phyloP scores from a whole-genome alignment of 30 jellyfish, hydroid and myxozoan genomes.

The Pelagia noctiluca region DNA sequence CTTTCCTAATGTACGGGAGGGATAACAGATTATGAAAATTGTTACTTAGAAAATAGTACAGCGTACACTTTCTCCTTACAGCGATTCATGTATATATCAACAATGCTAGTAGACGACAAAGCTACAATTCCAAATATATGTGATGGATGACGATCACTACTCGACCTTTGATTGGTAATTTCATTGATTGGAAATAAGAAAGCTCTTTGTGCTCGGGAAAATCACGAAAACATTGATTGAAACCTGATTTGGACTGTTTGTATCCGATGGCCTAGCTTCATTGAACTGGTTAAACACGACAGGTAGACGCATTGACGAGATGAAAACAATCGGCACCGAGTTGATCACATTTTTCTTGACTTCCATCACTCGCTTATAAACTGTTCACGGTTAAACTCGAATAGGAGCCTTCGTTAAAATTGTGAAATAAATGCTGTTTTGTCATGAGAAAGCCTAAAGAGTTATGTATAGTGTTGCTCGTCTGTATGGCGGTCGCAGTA shows the following conservation, averaged over 20 bases:
- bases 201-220: too few relatives aligned
- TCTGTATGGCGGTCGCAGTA: constrained; percentile 14
- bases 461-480: constrained; percentile 8
- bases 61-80: too few relatives aligned
- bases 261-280: not conserved
- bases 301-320: constrained; percentile 59
- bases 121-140: too few relatives aligned
- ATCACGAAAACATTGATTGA: not conserved
- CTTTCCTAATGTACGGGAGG: too few relatives aligned
- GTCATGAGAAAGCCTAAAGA: constrained; percentile 75
- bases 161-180: too few relatives aligned
- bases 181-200: too few relatives aligned
- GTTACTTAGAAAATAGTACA: too few relatives aligned
- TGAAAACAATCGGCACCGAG: not conserved
- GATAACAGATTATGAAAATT: too few relatives aligned
- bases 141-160: too few relatives aligned
- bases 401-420: too few relatives aligned
- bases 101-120: too few relatives aligned
- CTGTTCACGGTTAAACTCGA: not conserved
- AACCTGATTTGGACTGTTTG: not conserved
- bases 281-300: constrained; percentile 55
- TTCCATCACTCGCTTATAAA: constrained; percentile 28
- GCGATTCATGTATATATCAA: too few relatives aligned
- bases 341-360: constrained; percentile 56
- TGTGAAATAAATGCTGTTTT: constrained; percentile 12